phyloP scores from a whole-genome alignment of 2,888 invertebrate species.

The Microctonus brassicae region DNA sequence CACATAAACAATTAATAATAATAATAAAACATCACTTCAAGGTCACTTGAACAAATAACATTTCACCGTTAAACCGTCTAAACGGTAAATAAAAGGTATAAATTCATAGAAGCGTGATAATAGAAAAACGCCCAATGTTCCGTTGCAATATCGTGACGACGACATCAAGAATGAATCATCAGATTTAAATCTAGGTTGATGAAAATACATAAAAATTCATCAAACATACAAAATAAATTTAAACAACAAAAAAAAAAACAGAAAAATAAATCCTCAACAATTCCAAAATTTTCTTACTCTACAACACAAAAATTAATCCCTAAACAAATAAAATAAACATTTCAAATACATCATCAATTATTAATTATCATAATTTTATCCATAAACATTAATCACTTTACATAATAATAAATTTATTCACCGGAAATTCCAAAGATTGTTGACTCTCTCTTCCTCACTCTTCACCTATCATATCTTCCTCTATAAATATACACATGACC shows the following conservation, averaged over 20 bases:
- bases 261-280: too few species aligned
- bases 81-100: conserved; percentile 20
- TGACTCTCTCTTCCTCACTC: neutral
- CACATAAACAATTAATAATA: neutral
- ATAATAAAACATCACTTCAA: neutral
- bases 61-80: neutral
- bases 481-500: neutral
- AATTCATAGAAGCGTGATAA: conserved; percentile 14
- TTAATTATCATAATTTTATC: too few species aligned
- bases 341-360: too few species aligned
- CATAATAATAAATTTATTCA: conserved; percentile 4
- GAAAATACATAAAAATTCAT: neutral
- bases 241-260: too few species aligned
- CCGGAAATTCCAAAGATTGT: conserved; percentile 56
- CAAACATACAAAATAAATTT: neutral
- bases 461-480: too few species aligned
- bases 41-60: conserved; percentile 10
- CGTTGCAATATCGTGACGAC: conserved; percentile 37
- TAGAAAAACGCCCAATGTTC: conserved; percentile 34
- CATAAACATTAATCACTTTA: neutral
- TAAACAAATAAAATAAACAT: too few species aligned
- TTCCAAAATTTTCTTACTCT: too few species aligned
- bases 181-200: conserved; percentile 6
- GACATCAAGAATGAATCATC: conserved; percentile 15
- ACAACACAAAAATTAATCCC: too few species aligned